Base-by-base conservation (phyloP, 1,140 invertebrate genomes). In the Conus betulinus region DNA sequence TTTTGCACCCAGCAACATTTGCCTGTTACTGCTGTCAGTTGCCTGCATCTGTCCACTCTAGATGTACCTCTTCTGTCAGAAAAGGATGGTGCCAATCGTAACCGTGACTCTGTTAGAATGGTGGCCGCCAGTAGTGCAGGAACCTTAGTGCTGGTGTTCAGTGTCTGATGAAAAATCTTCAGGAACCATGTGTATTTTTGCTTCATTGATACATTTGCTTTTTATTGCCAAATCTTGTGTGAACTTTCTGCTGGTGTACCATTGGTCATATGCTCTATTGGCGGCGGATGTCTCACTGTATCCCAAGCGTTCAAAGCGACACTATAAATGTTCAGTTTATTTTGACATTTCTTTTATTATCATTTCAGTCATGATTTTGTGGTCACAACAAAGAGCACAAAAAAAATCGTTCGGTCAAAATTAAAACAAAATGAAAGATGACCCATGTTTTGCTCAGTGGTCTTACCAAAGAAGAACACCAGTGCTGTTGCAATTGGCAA, bases 1-100 rank as follows among this genome's bases (percentile, higher is more conserved):
- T 78, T 78, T 27, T 51, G 76, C 76, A 78, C 76, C 76, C 76
- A 39, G 67, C 67, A 20, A 71, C 67, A 71, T 71, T 71, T 71
- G 67, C 67, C 67, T 71, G 11, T 71, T 23, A 23, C 11, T 71
- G 67, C 67, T 71, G 67, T 71, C 20, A 13, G 20, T 71, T 71
- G 11, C 17, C 67, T 71, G 67, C 67, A 71, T 71, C 67, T 71
- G 6, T 27, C 76, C 76, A 51, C 39, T 51, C 25, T 78, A 17
- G 76, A 39, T 78, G 76, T 51, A 11, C 76, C 8, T 78, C 76
- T 78, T 27, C 7, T 78, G 76, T 39, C 76, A 51, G 5, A 4
- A 27, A 39, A 13, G 8, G 39, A 78, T 78, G 76, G 76, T 78
- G 76, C 76, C 76, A 78, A 78, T 78, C 39, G 76, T 78, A 51